Evolutionary conservation across 2,113 vertebrate species (phyloP), one percentile per base, ranked within the genome.

Genomic region (Caretta caretta): DNA sequence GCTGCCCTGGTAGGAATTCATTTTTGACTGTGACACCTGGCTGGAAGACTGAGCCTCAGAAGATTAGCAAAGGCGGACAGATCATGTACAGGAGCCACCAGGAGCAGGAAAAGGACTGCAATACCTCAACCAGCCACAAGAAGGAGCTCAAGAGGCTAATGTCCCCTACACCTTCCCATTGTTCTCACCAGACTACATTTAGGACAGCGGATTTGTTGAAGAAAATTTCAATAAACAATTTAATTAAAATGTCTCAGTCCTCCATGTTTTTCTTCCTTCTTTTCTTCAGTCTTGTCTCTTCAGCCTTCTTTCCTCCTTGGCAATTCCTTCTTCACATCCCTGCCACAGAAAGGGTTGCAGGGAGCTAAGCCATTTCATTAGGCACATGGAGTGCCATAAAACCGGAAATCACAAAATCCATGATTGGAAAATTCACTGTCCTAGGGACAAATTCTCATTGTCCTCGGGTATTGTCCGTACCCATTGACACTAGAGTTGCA

Each of bases 291-390:
- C n/a, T n/a, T n/a, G n/a, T n/a, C n/a, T n/a, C n/a, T n/a, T n/a
- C n/a, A n/a, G n/a, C 1, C 35, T 9, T 50, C 29, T 84, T 80
- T 92, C 78, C 29, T 14, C 10, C 80, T 72, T 48, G 2, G 7
- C 88, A 8, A 31, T 1, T 65, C 83, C 38, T 84, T 92, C 84
- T 24, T 14, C 59, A 62, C 27, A 29, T 59, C 62, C 62, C 1
- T 53, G 1, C 25, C 46, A 35, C 53, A 11, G 78, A 24, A 65
- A 80, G 86, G 22, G 3, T 12, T 88, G 3, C 22, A 89, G 53
- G 20, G 53, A 54, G 10, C 13, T 80, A 46, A 17, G 10, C 50
- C 49, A 80, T 0, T 0, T 29, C 1, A 0, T 51, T 29, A 62
- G 49, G 38, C 9, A 88, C 69, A 87, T 54, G 16, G 72, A 4